Conservation (phyloP, 2,113 vertebrate species). For the Capreolus pygargus region DNA sequence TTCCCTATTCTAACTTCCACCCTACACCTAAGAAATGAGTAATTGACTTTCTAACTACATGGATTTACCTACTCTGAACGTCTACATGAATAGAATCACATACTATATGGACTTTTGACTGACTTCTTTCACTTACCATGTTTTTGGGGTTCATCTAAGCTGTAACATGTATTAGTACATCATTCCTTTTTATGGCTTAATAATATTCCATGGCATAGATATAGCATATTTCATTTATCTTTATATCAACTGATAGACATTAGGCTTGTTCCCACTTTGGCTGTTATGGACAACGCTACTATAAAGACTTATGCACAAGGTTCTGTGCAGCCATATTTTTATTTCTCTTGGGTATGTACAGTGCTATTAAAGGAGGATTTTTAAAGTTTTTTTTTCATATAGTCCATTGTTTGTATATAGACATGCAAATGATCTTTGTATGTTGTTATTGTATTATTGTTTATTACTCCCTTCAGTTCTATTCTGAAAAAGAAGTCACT, state of each 20-base stretch:
- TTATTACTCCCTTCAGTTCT: not conserved
- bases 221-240: not conserved
- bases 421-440: not conserved
- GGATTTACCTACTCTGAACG: not conserved
- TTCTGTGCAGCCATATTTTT: not conserved
- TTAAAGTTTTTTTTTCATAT: not conserved
- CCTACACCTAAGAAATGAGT: not conserved
- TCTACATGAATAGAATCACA: not conserved
- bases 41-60: not conserved
- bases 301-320: not conserved
- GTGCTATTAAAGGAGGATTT: not conserved
- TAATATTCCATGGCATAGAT: not conserved
- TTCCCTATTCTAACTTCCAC: not conserved
- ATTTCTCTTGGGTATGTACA: not conserved
- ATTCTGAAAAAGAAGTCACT: not conserved
- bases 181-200: not conserved
- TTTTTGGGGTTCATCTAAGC: not conserved
- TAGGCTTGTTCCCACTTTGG: not conserved
- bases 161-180: not conserved
- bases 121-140: not conserved
- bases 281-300: not conserved
- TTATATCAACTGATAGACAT: not conserved
- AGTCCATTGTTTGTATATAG: not conserved
- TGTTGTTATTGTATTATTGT: not conserved
- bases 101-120: not conserved